phyloP scores from a whole-genome alignment of 2,113 vertebrate genomes.

The Ammodytes marinus region DNA sequence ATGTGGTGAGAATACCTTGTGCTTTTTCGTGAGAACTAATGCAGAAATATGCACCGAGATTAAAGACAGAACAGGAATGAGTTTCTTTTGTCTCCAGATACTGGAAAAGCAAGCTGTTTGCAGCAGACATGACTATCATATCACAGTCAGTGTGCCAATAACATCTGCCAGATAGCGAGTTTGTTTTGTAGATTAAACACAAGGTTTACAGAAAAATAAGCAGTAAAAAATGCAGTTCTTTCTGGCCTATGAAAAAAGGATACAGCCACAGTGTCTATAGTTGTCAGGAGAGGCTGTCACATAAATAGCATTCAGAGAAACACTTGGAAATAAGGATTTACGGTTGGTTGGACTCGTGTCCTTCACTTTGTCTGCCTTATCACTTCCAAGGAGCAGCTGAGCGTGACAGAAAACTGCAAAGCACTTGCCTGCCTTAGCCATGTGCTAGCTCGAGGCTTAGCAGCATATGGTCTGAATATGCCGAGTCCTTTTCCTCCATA shows the following conservation, averaged over 20 bases:
- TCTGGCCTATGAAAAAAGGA: constrained; percentile 7
- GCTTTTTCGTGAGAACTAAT: constrained; percentile 19
- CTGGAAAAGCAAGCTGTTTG: constrained; percentile 28
- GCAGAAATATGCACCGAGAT: constrained; percentile 29
- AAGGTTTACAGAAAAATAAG: constrained; percentile 14
- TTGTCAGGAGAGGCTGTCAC: constrained; percentile 39
- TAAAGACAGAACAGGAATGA: constrained; percentile 2
- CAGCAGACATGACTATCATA: constrained; percentile 37
- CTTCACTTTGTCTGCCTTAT: constrained; percentile 25
- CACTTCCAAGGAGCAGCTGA: constrained; percentile 44
- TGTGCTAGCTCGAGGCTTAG: constrained; percentile 27
- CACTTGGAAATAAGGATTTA: constrained; percentile 24
- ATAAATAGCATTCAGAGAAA: constrained; percentile 52
- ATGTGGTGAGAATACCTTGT: background rate
- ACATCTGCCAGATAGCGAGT: constrained; percentile 15
- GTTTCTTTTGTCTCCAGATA: constrained; percentile 19
- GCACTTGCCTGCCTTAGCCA: constrained; percentile 24
- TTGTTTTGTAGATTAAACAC: constrained; percentile 24
- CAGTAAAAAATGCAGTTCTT: constrained; percentile 10
- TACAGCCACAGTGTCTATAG: constrained; percentile 35
- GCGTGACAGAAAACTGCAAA: constrained; percentile 35
- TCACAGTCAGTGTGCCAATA: constrained; percentile 1
- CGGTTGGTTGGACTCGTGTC: constrained; percentile 17
- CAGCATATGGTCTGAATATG: constrained; percentile 46
- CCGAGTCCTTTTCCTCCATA: background rate